Conservation (phyloP, 1,140 invertebrate genomes). For the Bombus sylvicola region DNA sequence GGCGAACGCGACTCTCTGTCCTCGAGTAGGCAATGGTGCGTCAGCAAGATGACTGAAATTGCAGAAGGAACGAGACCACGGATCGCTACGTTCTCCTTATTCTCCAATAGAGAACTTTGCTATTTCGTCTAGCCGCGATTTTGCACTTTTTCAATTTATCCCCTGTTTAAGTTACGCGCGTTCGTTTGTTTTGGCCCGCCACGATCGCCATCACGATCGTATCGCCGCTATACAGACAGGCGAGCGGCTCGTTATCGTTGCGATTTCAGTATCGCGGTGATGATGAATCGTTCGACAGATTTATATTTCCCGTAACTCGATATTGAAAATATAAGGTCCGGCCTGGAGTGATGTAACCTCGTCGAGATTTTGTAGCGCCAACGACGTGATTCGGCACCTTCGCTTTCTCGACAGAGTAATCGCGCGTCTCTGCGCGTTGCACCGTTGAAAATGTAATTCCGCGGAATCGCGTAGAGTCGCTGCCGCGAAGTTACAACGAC, state of each 20-base stretch:
- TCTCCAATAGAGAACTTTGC: neutral
- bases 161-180: neutral
- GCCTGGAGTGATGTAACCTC: too few relatives aligned
- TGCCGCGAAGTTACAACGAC: too few relatives aligned
- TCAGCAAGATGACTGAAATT: slow-evolving; percentile 50
- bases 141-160: neutral
- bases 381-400: neutral
- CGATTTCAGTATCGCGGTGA: neutral
- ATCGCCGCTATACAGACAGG: too few relatives aligned
- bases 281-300: neutral
- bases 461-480: neutral
- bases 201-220: too few relatives aligned
- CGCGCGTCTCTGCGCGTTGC: neutral
- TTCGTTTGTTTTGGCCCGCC: neutral
- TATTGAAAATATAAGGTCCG: neutral
- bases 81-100: neutral
- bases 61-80: slow-evolving; percentile 15
- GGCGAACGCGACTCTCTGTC: slow-evolving; percentile 34
- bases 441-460: neutral
- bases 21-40: slow-evolving; percentile 31
- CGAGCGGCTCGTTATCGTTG: neutral
- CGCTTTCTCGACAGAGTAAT: neutral
- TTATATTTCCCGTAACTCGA: neutral
- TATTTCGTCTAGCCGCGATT: slow-evolving; percentile 3
- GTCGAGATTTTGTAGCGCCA: neutral